Base-by-base conservation (phyloP, 2,113 vertebrate genomes). In the Lepisosteus osseus region DNA sequence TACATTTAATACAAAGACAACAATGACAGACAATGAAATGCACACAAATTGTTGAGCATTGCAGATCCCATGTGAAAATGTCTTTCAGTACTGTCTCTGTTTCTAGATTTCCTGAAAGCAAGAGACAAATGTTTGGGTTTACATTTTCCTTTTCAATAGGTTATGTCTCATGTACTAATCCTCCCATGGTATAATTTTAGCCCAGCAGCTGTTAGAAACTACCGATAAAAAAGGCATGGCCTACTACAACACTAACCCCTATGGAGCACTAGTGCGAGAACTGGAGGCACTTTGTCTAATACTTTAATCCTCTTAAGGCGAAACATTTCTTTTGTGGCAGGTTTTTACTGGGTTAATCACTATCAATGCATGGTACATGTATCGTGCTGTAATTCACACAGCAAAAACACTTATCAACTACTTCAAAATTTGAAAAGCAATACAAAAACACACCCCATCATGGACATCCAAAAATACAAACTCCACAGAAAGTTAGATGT, bases 271-370 rank as follows among this genome's bases (percentile, higher is more conserved):
- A 59, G 55, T 4, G 42, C 13, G 17, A 11, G 54, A 41, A 43
- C 29, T 42, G 41, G 41, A 43, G 57, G 15, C n/a, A 71, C 69
- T 71, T 71, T 64, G 69, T 54, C 45, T 70, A 64, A 71, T 51
- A 64, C 45, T 71, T 64, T 40, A 64, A 64, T 71, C 61, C 45
- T 65, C 62, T 65, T 72, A 55, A 65, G 47, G 45, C 12, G 44
- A 72, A 65, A 63, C 70, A n/a, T 64, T 71, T 57, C 17, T 71
- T 55, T 42, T 47, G 54, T 69, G 55, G 5, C 45, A 64, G 41
- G 45, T 54, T 56, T 70, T 70, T 69, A 44, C 14, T 59, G 15
- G 11, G 61, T 64, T 71, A 55, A 65, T 65, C 41, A 29, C 13
- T 59, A 43, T 40, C 56, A 61, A 67, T 11, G 29, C 12, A n/a